A percentile compares a stretch with the other conserved stretches of the same genome.
phyloP scores from a whole-genome alignment of 2,113 vertebrate species.

The Cephalophus harveyi region DNA sequence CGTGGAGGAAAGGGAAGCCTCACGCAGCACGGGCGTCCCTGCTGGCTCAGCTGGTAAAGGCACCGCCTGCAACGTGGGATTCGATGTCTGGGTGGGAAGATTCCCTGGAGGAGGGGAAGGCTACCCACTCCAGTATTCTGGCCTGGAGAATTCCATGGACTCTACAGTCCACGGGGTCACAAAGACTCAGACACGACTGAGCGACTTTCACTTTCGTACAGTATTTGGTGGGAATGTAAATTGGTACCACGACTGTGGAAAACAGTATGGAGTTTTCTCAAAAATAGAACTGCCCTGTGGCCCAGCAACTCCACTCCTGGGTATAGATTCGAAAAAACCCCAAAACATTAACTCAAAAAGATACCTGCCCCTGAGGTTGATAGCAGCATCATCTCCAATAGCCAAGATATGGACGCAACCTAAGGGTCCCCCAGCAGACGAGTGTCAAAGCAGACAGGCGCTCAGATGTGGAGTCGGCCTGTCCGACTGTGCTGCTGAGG shows the following conservation, averaged over 20 bases:
- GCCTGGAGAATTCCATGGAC: not conserved
- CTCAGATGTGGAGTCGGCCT: no score
- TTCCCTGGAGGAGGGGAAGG: not conserved
- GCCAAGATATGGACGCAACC: not conserved
- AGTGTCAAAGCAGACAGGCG: not conserved
- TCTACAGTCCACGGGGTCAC: not conserved
- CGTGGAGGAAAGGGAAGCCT: not conserved
- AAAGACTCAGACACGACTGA: not conserved
- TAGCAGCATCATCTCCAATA: not conserved
- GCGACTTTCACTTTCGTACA: not conserved
- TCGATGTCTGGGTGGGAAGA: not conserved
- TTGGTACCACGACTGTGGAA: not conserved
- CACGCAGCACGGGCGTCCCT: fast-evolving
- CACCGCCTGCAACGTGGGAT: fast-evolving
- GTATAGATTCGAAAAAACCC: not conserved
- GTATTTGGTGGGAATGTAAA: not conserved
- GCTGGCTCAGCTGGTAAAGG: not conserved
- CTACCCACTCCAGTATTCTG: not conserved
- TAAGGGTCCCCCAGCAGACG: not conserved
- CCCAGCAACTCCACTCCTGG: not conserved
- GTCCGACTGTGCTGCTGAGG: no score
- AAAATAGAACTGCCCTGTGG: not conserved
- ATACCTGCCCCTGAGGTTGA: not conserved
- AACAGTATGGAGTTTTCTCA: not conserved
- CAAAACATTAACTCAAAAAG: not conserved